Conservation (phyloP, 2,113 vertebrate species). For the human region DNA sequence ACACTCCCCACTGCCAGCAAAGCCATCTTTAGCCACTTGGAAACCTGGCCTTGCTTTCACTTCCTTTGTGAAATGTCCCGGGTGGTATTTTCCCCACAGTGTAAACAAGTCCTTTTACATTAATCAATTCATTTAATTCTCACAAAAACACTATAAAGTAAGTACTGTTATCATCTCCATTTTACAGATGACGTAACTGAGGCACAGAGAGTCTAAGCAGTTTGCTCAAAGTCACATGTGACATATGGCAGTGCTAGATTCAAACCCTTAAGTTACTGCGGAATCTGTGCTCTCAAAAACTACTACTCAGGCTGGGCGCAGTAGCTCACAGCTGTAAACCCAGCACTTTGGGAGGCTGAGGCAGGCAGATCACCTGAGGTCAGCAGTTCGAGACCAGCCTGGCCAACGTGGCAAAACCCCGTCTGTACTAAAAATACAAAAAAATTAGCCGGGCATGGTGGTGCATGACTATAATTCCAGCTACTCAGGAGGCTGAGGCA, state of each 20-base stretch:
- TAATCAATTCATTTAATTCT: neutral
- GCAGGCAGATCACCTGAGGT: no score
- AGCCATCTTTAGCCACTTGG: neutral
- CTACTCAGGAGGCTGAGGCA: no score
- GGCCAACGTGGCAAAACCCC: no score
- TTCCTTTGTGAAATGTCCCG: constrained; percentile 18
- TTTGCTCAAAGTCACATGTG: neutral
- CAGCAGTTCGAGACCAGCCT: no score
- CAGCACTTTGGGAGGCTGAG: no score
- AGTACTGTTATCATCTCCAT: neutral
- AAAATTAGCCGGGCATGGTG: no score
- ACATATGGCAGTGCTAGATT: neutral
- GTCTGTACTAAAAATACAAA: no score
- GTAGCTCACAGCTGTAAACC: no score
- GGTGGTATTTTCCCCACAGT: neutral
- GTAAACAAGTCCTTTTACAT: constrained; percentile 21
- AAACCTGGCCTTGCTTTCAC: constrained; percentile 16
- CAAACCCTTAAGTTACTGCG: neutral
- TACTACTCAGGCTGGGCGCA: no score
- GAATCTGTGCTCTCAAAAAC: neutral
- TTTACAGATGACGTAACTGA: constrained; percentile 13
- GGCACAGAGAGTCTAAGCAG: neutral
- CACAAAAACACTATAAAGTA: neutral
- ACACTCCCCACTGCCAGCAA: neutral
- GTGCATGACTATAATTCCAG: no score